A percentile compares a stretch with the other conserved stretches of the same genome.
These are phyloP conservation scores for Setophaga petechia DNA, from an alignment of 2,113 vertebrate species.

Conservation along the genomic window DNA sequence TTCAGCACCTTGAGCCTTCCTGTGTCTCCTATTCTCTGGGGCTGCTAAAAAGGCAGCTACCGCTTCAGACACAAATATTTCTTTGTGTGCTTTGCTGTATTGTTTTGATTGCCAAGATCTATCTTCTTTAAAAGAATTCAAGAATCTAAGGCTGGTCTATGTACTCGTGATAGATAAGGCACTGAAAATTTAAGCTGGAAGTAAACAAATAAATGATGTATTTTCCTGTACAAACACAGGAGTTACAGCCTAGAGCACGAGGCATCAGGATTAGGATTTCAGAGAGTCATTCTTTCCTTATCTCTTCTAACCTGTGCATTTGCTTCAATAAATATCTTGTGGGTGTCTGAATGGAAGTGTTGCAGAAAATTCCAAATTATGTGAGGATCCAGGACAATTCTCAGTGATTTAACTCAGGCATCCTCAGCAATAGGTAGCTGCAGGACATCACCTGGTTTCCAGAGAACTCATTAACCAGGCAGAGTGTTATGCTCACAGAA, in stretches of 20 bases:
- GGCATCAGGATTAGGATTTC: background rate
- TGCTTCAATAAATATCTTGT: background rate
- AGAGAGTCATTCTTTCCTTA: background rate
- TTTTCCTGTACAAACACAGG: background rate
- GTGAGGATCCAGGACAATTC: background rate
- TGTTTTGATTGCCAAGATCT: background rate
- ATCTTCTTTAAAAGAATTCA: background rate
- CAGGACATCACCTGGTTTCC: background rate
- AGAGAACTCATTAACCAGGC: background rate
- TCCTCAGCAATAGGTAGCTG: background rate
- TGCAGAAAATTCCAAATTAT: background rate
- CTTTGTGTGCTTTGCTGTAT: background rate
- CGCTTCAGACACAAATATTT: background rate
- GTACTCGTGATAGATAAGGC: background rate
- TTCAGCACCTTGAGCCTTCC: background rate
- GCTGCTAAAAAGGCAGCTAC: background rate
- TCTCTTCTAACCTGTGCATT: background rate
- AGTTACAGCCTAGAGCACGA: background rate
- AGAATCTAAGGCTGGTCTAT: background rate
- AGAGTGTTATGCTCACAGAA: background rate
- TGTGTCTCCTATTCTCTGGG: background rate
- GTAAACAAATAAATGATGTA: background rate
- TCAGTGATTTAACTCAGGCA: background rate
- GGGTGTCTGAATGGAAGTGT: background rate
- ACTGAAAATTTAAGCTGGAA: background rate